Percentiles rank a stretch among this genome's conserved stretches.
Conservation (phyloP, 2,888 invertebrate genomes). For the Abrostola triplasia region DNA sequence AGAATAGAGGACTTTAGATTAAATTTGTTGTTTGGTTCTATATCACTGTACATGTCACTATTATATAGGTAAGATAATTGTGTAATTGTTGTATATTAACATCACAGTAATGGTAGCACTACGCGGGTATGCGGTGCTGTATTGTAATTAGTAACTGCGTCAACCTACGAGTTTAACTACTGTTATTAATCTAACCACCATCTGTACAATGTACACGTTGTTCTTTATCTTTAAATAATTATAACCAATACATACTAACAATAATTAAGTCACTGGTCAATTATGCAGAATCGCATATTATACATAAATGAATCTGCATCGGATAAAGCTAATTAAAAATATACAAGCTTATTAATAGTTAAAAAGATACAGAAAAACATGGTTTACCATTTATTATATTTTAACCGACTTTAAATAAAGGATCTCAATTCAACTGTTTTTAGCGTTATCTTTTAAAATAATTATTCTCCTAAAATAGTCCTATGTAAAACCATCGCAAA, state of each 20-base stretch:
- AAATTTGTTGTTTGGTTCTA: neutral
- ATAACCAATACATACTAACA: neutral
- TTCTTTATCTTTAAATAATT: conserved; percentile 1
- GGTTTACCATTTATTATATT: too few species aligned
- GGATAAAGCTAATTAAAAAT: neutral
- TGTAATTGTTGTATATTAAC: conserved; percentile 17
- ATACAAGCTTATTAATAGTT: too few species aligned
- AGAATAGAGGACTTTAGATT: too few species aligned
- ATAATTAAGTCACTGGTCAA: neutral
- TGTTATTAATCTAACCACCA: conserved; percentile 20
- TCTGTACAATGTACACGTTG: neutral
- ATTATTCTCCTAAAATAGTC: too few species aligned
- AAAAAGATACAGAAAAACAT: too few species aligned
- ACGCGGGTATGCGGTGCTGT: conserved; percentile 31
- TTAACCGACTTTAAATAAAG: too few species aligned
- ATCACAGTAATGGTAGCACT: conserved; percentile 11
- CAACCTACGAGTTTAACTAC: conserved; percentile 18
- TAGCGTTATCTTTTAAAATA: too few species aligned
- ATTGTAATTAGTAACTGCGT: conserved; percentile 36
- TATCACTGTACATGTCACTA: neutral
- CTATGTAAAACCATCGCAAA: too few species aligned
- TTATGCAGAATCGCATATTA: too few species aligned
- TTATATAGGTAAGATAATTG: neutral
- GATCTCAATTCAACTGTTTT: too few species aligned
- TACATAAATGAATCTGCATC: too few species aligned